Conservation (phyloP, 2,113 vertebrate species). For the Esox niger region DNA sequence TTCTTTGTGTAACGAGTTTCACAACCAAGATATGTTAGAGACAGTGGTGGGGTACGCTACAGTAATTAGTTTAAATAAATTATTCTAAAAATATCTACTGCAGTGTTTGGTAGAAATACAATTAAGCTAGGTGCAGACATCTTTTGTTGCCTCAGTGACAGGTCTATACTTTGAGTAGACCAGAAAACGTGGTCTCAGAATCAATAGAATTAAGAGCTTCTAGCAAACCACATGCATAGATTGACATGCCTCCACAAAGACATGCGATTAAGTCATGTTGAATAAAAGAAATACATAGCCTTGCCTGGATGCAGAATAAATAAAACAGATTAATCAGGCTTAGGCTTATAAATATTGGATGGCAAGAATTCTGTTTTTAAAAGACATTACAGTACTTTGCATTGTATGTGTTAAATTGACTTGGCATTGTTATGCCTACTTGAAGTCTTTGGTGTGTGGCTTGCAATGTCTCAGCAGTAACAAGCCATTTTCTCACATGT, state of each 20-base stretch:
- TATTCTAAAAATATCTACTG: too few relatives aligned
- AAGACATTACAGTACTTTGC: neutral
- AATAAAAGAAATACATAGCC: neutral
- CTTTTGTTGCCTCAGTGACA: too few relatives aligned
- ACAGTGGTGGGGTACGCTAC: neutral
- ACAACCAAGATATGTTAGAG: constrained; percentile 24
- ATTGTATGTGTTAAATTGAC: neutral
- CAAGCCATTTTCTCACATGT: constrained; percentile 15
- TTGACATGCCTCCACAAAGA: neutral
- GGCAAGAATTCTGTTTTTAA: too few relatives aligned
- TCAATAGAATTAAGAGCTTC: neutral
- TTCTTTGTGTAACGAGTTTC: constrained; percentile 25
- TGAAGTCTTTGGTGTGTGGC: neutral
- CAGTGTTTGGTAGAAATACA: too few relatives aligned
- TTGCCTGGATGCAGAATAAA: neutral
- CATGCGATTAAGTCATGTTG: neutral
- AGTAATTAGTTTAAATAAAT: too few relatives aligned
- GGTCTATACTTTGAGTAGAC: neutral
- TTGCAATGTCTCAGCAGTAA: constrained; percentile 7
- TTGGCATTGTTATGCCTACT: neutral
- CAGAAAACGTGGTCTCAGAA: neutral
- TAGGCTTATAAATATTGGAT: too few relatives aligned
- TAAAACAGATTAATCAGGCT: neutral
- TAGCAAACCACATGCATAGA: neutral
- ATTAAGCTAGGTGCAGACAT: too few relatives aligned